Percentiles rank a stretch among this genome's conserved stretches.
phyloP scores from a whole-genome alignment of 2,888 invertebrate species.

The Caenorhabditis sp. region DNA sequence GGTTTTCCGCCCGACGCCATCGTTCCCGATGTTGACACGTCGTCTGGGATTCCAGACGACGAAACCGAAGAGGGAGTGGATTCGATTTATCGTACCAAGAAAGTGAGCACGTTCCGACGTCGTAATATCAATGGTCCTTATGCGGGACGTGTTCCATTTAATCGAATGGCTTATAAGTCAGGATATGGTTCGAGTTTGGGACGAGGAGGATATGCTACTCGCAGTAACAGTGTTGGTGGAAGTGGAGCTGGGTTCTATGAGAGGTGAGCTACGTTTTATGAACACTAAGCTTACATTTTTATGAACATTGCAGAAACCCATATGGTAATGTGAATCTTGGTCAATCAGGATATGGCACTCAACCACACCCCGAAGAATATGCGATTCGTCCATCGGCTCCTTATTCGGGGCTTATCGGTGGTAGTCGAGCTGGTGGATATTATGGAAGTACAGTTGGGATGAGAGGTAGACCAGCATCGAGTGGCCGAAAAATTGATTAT shows the following conservation, averaged over 20 bases:
- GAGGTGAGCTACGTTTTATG: conserved; percentile 7
- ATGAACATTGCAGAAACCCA: conserved; percentile 9
- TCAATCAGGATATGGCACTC: neutral
- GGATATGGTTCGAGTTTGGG: conserved; percentile 39
- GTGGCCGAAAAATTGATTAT: neutral
- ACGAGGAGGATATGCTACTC: neutral
- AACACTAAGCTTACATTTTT: too few species aligned
- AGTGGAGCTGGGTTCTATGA: conserved; percentile 15
- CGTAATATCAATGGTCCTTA: conserved; percentile 38
- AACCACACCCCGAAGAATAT: conserved; percentile 23
- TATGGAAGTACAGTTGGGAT: conserved; percentile 39
- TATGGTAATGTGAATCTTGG: conserved; percentile 27
- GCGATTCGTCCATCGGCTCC: conserved; percentile 28
- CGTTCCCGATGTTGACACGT: conserved; percentile 30
- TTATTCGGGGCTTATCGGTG: conserved; percentile 37
- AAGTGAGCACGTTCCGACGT: conserved; percentile 37
- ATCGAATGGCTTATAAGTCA: conserved; percentile 36
- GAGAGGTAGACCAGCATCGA: conserved; percentile 18
- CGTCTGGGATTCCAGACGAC: conserved; percentile 26
- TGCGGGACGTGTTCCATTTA: conserved; percentile 37
- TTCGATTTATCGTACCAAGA: conserved; percentile 30
- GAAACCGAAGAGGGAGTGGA: conserved; percentile 12
- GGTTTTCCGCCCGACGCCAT: conserved; percentile 13
- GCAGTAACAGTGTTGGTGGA: neutral
- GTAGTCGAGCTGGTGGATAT: conserved; percentile 30